A percentile compares a stretch with the other conserved stretches of the same genome.
These are phyloP conservation scores for Electrophaes corylata DNA, from an alignment of 2,888 invertebrate genomes.

Conservation along the genomic window DNA sequence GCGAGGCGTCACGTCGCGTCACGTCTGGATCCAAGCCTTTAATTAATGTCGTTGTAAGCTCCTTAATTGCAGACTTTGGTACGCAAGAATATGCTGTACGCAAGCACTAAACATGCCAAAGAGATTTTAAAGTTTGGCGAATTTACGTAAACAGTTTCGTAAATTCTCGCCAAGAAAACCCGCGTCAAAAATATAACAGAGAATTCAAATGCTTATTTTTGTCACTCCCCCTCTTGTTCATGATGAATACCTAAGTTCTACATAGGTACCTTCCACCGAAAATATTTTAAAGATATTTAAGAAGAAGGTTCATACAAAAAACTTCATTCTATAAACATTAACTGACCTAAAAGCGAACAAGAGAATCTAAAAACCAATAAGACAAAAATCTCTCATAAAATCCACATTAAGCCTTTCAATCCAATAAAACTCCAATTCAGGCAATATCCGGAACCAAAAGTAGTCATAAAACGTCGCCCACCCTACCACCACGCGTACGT, in stretches of 20 bases:
- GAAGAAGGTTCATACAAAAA: neutral
- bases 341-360: neutral
- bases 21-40: conserved; percentile 54
- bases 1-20: conserved; percentile 27
- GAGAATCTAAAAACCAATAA: neutral
- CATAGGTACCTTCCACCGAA: no score
- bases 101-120: conserved; percentile 1
- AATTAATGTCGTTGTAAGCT: conserved; percentile 76
- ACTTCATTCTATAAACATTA: neutral
- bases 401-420: neutral
- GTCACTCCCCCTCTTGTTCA: no score
- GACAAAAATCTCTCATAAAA: neutral
- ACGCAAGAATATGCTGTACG: conserved; percentile 18
- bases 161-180: neutral
- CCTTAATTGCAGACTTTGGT: conserved; percentile 75
- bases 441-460: conserved; percentile 27
- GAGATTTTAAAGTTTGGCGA: neutral
- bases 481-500: conserved; percentile 41
- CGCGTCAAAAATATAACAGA: neutral
- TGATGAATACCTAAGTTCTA: no score
- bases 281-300: no score
- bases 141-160: neutral
- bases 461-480: conserved; percentile 35
- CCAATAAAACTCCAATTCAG: conserved; percentile 16
- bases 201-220: no score